Conservation (phyloP, 2,113 vertebrate species). For the Copsychus sechellarum region DNA sequence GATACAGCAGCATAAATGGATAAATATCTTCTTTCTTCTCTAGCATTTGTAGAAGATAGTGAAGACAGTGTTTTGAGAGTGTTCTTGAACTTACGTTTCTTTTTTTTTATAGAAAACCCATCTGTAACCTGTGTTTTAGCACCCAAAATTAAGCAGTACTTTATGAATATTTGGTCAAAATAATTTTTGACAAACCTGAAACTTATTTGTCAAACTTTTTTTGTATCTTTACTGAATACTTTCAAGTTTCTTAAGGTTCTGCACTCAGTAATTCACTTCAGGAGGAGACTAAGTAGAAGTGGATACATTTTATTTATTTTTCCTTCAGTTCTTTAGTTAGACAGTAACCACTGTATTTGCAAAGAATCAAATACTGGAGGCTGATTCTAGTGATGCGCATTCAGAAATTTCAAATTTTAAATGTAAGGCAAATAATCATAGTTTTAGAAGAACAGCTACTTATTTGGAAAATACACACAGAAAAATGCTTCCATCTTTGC, state of each 20-base stretch:
- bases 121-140: background rate
- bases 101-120: background rate
- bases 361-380: background rate
- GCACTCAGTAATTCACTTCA: background rate
- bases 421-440: background rate
- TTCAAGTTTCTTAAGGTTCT: background rate
- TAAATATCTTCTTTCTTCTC: background rate
- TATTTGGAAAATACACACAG: background rate
- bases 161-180: background rate
- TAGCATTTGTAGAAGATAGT: background rate
- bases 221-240: background rate
- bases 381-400: background rate
- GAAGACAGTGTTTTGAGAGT: background rate
- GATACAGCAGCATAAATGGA: background rate
- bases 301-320: background rate
- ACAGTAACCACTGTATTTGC: background rate
- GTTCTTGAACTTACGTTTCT: background rate
- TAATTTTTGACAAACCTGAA: background rate
- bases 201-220: background rate
- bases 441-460: background rate
- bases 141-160: background rate
- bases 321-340: background rate
- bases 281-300: background rate
- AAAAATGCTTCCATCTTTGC: background rate
- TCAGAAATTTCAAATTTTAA: background rate